These are phyloP conservation scores for Blastobasis lacticolella DNA, from an alignment of 2,888 invertebrate genomes.

Conservation along the genomic window DNA sequence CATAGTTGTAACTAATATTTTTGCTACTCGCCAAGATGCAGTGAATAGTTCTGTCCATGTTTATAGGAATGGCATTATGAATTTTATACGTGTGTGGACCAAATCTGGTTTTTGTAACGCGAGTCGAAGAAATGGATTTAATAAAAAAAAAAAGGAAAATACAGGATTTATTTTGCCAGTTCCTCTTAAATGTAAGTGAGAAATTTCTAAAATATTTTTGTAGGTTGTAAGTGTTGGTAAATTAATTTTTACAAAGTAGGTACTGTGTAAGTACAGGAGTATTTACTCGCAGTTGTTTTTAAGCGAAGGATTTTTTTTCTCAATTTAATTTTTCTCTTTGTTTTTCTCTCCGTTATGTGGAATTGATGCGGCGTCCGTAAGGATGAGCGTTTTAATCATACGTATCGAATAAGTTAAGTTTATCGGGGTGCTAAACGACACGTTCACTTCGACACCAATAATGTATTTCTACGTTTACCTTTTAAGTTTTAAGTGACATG, in stretches of 20 bases:
- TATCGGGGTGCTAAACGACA: constrained; percentile 60
- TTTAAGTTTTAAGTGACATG: constrained; percentile 48
- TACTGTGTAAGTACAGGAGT: constrained; percentile 55
- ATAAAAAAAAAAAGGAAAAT: constrained; percentile 32
- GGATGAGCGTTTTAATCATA: constrained; percentile 41
- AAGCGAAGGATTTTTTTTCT: constrained; percentile 28
- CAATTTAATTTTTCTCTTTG: constrained; percentile 16
- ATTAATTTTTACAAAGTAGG: constrained; percentile 59
- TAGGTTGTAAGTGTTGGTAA: constrained; percentile 68
- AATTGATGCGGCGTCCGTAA: constrained; percentile 33
- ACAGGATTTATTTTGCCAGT: constrained; percentile 74
- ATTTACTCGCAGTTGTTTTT: constrained; percentile 33
- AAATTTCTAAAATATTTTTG: constrained; percentile 71
- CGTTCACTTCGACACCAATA: constrained; percentile 50
- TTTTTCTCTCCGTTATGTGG: constrained; percentile 22
- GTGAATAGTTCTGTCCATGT: constrained; percentile 57
- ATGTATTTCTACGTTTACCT: constrained; percentile 43
- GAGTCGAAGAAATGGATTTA: constrained; percentile 23
- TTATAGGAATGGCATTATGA: constrained; percentile 67
- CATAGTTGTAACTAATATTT: constrained; percentile 67
- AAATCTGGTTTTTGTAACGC: constrained; percentile 46
- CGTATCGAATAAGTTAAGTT: constrained; percentile 47
- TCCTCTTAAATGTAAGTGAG: constrained; percentile 73
- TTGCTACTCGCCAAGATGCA: constrained; percentile 60
- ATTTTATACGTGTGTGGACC: constrained; percentile 62